These are phyloP conservation scores for Trematomus loennbergii DNA, from an alignment of 2,113 vertebrate species.

Conservation along the genomic window DNA sequence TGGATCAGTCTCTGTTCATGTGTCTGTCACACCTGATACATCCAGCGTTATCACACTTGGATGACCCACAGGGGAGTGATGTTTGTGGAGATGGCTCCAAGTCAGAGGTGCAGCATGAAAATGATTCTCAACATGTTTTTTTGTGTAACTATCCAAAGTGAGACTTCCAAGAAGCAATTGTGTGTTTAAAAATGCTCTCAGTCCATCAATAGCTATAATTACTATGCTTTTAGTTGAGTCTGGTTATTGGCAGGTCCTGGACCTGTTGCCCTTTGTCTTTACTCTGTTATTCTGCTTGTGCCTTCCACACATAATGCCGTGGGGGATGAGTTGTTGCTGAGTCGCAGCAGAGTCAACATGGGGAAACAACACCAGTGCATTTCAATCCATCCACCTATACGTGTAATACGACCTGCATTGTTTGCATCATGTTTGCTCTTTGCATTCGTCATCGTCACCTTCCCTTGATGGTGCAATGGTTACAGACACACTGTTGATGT, in stretches of 20 bases:
- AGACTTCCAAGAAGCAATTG: not conserved
- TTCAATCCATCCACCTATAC: not conserved
- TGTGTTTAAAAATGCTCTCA: not conserved
- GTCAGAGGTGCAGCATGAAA: not conserved
- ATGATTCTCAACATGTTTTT: not conserved
- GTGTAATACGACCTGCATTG: not conserved
- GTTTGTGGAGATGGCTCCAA: not conserved
- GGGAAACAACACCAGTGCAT: conserved; percentile 11
- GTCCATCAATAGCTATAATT: not conserved
- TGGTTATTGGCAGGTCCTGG: not conserved
- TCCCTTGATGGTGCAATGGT: not conserved
- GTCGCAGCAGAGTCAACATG: too few relatives aligned
- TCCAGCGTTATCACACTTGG: not conserved
- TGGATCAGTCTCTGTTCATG: not conserved
- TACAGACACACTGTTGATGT: too few relatives aligned
- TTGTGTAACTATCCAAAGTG: not conserved
- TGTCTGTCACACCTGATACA: not conserved
- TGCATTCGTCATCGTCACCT: not conserved
- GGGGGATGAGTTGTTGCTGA: conserved; percentile 19
- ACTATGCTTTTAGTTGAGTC: not conserved
- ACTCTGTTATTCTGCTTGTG: conserved; percentile 20
- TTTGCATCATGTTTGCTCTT: not conserved
- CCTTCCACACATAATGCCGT: conserved; percentile 18
- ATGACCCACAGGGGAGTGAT: not conserved
- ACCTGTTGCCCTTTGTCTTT: not conserved